Evolutionary conservation across 2,113 vertebrate species (phyloP), one percentile per base, ranked within the genome.

Genomic region (Myotis brandtii): DNA sequence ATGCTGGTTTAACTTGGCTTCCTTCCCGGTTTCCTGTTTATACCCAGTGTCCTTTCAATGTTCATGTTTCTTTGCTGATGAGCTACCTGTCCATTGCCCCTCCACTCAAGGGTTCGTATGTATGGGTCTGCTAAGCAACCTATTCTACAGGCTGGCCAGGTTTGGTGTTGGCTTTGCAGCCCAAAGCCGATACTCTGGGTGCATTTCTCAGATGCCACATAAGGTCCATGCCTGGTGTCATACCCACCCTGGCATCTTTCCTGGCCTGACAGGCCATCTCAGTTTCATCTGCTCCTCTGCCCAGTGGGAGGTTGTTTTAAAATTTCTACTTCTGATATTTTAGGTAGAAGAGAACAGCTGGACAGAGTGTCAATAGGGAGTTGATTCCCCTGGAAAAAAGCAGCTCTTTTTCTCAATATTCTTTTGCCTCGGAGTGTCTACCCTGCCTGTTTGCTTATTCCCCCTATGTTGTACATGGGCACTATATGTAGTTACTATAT

Each of bases 181-280:
- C 13, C 14, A 21, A 0, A 1, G 16, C 10, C 21, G n/a, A 3
- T 40, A n/a, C 46, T 66, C 21, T 1, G 3, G 12, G 5, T 34
- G 43, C 0, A 0, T n/a, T 56, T 70, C 23, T 80, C n/a, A 67
- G 52, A n/a, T 43, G 17, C 1, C 23, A 9, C 43, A 37, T 9
- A 9, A 13, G 32, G 21, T 11, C 23, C 77, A 0, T 21, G 32
- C 54, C 37, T 50, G 34, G 14, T 52, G 59, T 48, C 1, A 12
- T 9, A 11, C 64, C 16, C 23, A 20, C 34, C 7, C 2, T 13
- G n/a, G 79, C 37, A 7, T n/a, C 16, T 40, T 54, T 43, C 30
- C 25, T 72, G 46, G 23, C 21, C 72, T 56, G 32, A 52, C 5
- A 27, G 34, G 21, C 13, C 27, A n/a, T 43, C 43, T 80, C 30